These are phyloP conservation scores for Ommatoiulus sabulosus DNA, from an alignment of 2,888 invertebrate genomes.

Conservation along the genomic window DNA sequence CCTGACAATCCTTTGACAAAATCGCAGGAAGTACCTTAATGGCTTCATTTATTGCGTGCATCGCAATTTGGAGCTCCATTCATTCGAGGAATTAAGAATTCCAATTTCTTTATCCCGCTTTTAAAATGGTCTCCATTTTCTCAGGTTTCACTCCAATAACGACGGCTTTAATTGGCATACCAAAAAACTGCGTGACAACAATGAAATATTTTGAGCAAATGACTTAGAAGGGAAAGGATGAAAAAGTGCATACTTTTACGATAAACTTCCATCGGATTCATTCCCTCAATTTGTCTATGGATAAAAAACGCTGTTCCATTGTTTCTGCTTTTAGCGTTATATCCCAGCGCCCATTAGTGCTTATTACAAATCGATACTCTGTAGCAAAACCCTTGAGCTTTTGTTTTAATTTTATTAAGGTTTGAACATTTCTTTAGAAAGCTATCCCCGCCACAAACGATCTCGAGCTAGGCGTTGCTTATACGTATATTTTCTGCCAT, in stretches of 20 bases:
- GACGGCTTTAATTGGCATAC: neutral
- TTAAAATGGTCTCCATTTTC: neutral
- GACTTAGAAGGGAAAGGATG: neutral
- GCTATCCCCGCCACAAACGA: neutral
- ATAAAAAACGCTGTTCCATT: neutral
- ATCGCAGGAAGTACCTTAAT: slow-evolving; percentile 22
- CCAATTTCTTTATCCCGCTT: neutral
- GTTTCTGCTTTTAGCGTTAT: neutral
- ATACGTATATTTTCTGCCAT: neutral
- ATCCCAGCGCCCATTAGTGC: slow-evolving; percentile 8
- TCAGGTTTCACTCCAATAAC: neutral
- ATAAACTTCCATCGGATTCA: neutral
- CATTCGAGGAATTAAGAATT: neutral
- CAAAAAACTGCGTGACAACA: neutral
- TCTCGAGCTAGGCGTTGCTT: neutral
- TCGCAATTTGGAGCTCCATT: neutral
- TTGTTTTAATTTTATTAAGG: slow-evolving; percentile 38
- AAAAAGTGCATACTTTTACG: neutral
- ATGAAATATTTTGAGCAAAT: neutral
- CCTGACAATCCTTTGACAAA: neutral
- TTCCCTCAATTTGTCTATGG: neutral
- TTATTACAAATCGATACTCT: slow-evolving; percentile 37
- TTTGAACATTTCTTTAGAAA: neutral
- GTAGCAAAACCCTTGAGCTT: neutral
- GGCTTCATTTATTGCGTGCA: neutral